These are phyloP conservation scores for Holocentrus rufus DNA, from an alignment of 2,797 vertebrate genomes.

Conservation along the genomic window DNA sequence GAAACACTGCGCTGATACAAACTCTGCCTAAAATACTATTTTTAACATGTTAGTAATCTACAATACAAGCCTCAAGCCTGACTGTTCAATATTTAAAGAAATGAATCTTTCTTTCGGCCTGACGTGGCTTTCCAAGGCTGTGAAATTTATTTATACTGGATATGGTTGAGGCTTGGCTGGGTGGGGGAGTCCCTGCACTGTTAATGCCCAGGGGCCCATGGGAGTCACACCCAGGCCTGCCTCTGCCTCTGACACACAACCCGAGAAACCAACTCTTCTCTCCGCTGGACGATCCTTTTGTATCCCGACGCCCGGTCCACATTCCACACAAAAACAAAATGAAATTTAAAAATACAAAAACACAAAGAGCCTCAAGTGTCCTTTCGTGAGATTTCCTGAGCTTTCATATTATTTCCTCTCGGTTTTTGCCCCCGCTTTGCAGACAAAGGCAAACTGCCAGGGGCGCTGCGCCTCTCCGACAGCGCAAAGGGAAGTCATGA, in stretches of 20 bases:
- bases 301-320: background rate
- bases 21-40: too few relatives aligned
- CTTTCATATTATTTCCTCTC: background rate
- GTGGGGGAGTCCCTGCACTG: background rate
- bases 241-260: background rate
- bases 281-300: background rate
- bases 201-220: background rate
- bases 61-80: too few relatives aligned
- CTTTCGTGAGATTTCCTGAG: background rate
- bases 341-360: background rate
- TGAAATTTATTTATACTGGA: background rate
- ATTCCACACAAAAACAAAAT: background rate
- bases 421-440: background rate
- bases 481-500: too few relatives aligned
- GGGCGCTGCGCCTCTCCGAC: too few relatives aligned
- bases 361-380: background rate
- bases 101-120: too few relatives aligned
- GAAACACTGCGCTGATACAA: too few relatives aligned
- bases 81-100: background rate
- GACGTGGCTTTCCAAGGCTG: background rate
- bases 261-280: slow-evolving; percentile 1
- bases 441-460: background rate
- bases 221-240: background rate
- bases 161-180: background rate
- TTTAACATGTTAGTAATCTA: too few relatives aligned